These are phyloP conservation scores for Melanerpes formicivorus DNA, from an alignment of 2,113 vertebrate genomes.

Conservation along the genomic window DNA sequence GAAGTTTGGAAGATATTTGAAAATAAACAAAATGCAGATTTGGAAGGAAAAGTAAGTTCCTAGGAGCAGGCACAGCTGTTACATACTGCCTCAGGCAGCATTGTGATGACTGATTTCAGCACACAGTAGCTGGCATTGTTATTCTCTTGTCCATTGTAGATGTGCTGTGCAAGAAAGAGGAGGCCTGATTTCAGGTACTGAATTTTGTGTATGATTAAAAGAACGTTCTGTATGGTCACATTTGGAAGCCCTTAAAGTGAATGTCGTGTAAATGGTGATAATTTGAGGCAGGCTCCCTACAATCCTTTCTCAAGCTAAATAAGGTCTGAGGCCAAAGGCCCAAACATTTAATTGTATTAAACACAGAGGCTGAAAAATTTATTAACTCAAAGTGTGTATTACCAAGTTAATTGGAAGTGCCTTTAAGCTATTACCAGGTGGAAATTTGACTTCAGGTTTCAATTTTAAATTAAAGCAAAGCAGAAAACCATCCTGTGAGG, in stretches of 20 bases:
- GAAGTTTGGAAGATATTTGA: slow-evolving; percentile 45
- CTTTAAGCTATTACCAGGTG: slow-evolving; percentile 69
- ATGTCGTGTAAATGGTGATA: slow-evolving; percentile 58
- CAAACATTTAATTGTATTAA: slow-evolving; percentile 66
- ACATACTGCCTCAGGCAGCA: not conserved
- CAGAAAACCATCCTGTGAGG: slow-evolving; percentile 19
- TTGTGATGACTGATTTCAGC: not conserved
- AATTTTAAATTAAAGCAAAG: slow-evolving; percentile 57
- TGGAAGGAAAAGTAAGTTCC: not conserved
- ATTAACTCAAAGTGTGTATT: slow-evolving; percentile 66
- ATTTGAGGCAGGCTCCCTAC: slow-evolving; percentile 39
- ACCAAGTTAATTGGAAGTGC: slow-evolving; percentile 63
- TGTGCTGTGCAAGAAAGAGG: not conserved
- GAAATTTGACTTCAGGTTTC: slow-evolving; percentile 68
- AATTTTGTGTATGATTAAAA: slow-evolving; percentile 14
- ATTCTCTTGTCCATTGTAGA: accelerated
- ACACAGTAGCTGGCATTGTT: not conserved
- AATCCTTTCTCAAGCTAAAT: slow-evolving; percentile 42
- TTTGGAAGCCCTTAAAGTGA: slow-evolving; percentile 53
- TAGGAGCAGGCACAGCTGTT: not conserved
- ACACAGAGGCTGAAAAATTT: slow-evolving; percentile 62
- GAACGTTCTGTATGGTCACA: not conserved
- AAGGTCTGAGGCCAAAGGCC: slow-evolving; percentile 69
- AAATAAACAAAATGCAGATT: slow-evolving; percentile 25
- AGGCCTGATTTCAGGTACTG: not conserved